Evolutionary conservation across 2,113 vertebrate species (phyloP).

Genomic region (Dasyurus viverrinus): DNA sequence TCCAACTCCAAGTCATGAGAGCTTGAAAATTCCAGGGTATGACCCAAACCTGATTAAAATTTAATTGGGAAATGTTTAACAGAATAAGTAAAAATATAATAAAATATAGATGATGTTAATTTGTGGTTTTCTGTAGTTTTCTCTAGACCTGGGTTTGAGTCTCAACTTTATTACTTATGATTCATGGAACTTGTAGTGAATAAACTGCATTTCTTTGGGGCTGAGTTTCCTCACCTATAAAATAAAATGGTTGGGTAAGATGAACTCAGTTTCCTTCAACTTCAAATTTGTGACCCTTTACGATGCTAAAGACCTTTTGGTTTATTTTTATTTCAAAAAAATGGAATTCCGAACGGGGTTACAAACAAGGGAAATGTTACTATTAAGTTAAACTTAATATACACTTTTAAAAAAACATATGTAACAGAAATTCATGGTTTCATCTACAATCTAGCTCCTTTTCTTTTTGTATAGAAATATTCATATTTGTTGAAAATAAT

Average conservation of each 20-base stretch:
- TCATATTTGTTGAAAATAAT: not conserved
- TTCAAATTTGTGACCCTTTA: not conserved
- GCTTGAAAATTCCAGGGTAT: not conserved
- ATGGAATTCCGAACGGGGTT: not conserved
- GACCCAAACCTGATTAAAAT: not conserved
- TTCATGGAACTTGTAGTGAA: not conserved
- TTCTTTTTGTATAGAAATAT: not conserved
- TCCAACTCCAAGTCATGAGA: not conserved
- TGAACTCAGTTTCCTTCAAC: not conserved
- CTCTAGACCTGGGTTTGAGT: too few species aligned
- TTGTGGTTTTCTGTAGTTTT: not conserved
- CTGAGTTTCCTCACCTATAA: not conserved
- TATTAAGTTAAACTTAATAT: not conserved
- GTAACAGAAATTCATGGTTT: not conserved
- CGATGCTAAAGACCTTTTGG: not conserved
- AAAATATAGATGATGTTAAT: not conserved
- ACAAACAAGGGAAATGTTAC: not conserved
- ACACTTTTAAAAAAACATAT: not conserved
- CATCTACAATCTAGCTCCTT: not conserved
- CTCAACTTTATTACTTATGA: not conserved
- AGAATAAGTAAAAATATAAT: not conserved
- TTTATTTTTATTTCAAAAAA: not conserved
- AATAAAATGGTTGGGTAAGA: not conserved
- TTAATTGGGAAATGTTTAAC: not conserved
- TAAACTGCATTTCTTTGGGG: not conserved